Evolutionary conservation across 2,113 vertebrate genomes (phyloP).

Genomic region (Cyrtonyx montezumae): DNA sequence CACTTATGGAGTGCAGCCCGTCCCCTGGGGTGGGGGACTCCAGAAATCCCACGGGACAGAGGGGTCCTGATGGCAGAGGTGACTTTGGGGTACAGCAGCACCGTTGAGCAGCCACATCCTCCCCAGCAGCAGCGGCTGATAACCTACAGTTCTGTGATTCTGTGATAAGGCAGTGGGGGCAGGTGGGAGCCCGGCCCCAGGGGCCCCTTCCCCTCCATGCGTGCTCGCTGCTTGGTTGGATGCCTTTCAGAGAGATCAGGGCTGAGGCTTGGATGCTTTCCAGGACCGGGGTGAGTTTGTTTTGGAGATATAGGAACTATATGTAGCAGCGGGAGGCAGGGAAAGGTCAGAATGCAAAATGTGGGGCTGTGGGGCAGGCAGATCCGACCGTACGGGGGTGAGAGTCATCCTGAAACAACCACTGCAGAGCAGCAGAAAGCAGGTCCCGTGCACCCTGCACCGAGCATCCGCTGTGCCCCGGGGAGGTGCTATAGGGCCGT

Average conservation of each 20-base stretch:
- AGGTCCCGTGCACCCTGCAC: not conserved
- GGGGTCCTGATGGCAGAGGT: not conserved
- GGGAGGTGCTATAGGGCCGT: not conserved
- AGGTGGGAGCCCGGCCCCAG: not conserved
- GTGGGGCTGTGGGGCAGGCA: not conserved
- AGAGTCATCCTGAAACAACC: not conserved
- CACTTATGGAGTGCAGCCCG: not conserved
- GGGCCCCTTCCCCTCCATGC: not conserved
- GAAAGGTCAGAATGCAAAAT: conserved; percentile 6
- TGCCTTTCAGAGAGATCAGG: not conserved
- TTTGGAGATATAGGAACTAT: conserved; percentile 40
- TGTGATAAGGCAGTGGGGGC: not conserved
- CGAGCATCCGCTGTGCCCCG: not conserved
- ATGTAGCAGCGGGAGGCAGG: not conserved
- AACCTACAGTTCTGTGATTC: too few species aligned
- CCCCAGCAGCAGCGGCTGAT: not conserved
- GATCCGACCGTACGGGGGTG: not conserved
- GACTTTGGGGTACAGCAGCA: conserved; percentile 17
- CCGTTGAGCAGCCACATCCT: not conserved
- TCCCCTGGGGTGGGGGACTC: not conserved
- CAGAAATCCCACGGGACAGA: not conserved
- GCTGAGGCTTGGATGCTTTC: not conserved
- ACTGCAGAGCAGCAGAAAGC: not conserved
- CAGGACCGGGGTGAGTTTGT: conserved; percentile 14
- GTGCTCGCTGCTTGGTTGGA: accelerated